Evolutionary conservation across 1,140 invertebrate genomes (phyloP).

Genomic region (Drosophila ercepeae): DNA sequence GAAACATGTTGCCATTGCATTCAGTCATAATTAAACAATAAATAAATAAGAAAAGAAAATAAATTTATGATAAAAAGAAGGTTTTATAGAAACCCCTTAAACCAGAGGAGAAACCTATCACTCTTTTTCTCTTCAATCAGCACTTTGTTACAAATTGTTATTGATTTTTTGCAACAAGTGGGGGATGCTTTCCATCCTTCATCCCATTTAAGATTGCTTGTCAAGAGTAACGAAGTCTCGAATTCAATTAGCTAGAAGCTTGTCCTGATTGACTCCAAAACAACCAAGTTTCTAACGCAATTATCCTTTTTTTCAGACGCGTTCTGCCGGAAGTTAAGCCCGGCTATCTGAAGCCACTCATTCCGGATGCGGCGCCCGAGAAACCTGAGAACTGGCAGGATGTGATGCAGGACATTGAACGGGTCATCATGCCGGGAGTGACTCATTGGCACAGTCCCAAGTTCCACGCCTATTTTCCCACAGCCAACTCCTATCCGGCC

Average conservation of each 20-base stretch:
- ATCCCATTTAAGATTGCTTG: not conserved
- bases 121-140: not conserved
- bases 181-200: not conserved
- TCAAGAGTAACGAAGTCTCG: conserved; percentile 21
- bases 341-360: conserved; percentile 92
- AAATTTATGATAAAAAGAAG: not conserved
- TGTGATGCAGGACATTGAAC: conserved; percentile 95
- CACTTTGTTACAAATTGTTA: conserved; percentile 23
- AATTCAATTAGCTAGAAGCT: conserved; percentile 50
- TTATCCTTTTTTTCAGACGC: conserved; percentile 86
- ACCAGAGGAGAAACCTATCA: not conserved
- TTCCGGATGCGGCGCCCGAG: conserved; percentile 92
- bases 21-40: no score
- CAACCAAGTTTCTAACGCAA: conserved; percentile 30
- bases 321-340: conserved; percentile 92
- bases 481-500: conserved; percentile 97
- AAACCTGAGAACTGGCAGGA: conserved; percentile 94
- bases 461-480: conserved; percentile 99
- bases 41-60: not conserved
- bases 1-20: no score
- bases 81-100: no score
- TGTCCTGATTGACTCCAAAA: not conserved
- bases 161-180: conserved; percentile 44
- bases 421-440: conserved; percentile 98
- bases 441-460: conserved; percentile 99